These are phyloP conservation scores for Bathybates hornii DNA, from an alignment of 2,113 vertebrate species.

Conservation along the genomic window DNA sequence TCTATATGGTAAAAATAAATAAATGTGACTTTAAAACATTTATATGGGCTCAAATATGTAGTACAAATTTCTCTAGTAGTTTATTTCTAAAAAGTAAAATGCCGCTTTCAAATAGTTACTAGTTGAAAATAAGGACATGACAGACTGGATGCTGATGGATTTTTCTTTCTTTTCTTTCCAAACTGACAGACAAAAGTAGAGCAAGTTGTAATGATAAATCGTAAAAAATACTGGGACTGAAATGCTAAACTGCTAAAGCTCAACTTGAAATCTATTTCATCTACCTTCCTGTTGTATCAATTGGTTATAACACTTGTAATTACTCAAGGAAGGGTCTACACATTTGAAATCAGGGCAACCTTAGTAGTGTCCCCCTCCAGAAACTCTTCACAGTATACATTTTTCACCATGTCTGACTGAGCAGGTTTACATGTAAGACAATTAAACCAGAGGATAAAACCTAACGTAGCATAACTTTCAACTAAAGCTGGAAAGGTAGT, in stretches of 20 bases:
- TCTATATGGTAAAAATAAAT: constrained; percentile 96
- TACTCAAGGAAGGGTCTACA: constrained; percentile 41
- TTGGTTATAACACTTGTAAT: constrained; percentile 27
- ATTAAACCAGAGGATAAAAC: constrained; percentile 12
- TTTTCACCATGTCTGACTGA: constrained; percentile 15
- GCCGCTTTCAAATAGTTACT: constrained; percentile 41
- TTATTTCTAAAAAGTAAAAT: constrained; percentile 43
- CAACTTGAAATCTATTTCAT: constrained; percentile 20
- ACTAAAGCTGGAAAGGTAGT: constrained; percentile 29
- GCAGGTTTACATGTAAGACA: neutral
- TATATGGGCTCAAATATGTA: constrained; percentile 45
- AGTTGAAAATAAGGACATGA: constrained; percentile 52
- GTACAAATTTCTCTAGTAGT: constrained; percentile 41
- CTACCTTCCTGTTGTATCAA: neutral
- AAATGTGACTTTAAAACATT: constrained; percentile 65
- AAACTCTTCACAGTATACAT: constrained; percentile 41
- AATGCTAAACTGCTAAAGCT: constrained; percentile 49
- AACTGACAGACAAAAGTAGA: constrained; percentile 26
- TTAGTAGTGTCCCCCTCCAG: constrained; percentile 1
- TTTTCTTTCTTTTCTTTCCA: constrained; percentile 2
- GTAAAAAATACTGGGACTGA: constrained; percentile 8
- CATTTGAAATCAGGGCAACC: constrained; percentile 24
- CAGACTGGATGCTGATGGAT: neutral
- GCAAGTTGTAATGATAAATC: constrained; percentile 19
- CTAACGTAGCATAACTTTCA: neutral